Evolutionary conservation across 2,113 vertebrate genomes (phyloP).

Genomic region (Panthera uncia): DNA sequence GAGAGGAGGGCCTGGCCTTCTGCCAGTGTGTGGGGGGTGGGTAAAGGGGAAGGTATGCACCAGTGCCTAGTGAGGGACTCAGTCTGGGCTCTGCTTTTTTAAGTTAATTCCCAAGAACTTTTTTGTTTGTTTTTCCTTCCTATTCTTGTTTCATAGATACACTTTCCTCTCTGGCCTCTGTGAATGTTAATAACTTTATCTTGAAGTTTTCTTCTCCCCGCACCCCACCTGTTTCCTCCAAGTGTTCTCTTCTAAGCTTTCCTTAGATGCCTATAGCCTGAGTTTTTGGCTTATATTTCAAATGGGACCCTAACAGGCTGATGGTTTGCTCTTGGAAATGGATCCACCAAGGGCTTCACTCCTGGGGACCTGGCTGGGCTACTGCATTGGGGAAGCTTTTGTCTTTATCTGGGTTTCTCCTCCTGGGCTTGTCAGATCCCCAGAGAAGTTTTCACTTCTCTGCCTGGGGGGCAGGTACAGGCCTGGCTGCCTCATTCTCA

Average conservation of each 20-base stretch:
- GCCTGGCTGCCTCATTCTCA: not conserved
- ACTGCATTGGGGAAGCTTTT: not conserved
- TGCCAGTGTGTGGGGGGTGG: too few species aligned
- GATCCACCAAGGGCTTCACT: not conserved
- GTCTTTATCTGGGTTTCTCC: not conserved
- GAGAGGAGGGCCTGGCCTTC: not conserved
- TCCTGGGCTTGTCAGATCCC: not conserved
- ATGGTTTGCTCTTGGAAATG: not conserved
- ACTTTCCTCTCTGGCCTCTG: not conserved
- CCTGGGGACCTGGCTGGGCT: not conserved
- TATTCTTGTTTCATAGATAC: not conserved
- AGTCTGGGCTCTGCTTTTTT: not conserved
- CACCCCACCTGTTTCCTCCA: not conserved
- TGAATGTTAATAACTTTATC: not conserved
- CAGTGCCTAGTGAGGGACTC: not conserved
- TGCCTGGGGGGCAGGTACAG: not conserved
- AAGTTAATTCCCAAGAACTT: not conserved
- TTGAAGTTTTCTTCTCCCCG: not conserved
- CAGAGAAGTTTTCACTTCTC: not conserved
- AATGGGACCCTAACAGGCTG: not conserved
- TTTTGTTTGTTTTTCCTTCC: not conserved
- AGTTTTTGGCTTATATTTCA: not conserved
- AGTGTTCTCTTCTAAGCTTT: not conserved
- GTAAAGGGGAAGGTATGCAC: not conserved
- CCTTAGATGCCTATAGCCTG: not conserved